Percentiles rank a stretch among this genome's conserved stretches.
Evolutionary conservation across 2,113 vertebrate genomes (phyloP).

Genomic region (Chelonoidis abingdonii): DNA sequence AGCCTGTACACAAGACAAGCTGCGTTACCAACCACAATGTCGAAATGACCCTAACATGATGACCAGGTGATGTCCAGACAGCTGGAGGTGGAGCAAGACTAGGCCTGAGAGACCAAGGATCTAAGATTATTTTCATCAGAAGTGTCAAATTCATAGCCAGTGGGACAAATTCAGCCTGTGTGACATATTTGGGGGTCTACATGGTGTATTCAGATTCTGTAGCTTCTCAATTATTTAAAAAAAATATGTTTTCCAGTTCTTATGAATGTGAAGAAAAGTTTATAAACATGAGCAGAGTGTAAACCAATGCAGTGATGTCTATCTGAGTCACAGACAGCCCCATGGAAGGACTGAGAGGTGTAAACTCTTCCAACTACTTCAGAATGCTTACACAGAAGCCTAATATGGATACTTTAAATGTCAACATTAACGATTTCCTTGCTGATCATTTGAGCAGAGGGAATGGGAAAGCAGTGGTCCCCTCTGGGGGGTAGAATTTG

Average conservation of each 20-base stretch:
- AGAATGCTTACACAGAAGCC: constrained; percentile 14
- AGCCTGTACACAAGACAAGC: background rate
- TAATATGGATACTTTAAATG: background rate
- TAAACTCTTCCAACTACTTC: constrained; percentile 15
- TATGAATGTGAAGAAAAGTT: constrained; percentile 19
- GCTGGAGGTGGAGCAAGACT: background rate
- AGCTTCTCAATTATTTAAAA: background rate
- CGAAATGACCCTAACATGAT: background rate
- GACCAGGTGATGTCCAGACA: background rate
- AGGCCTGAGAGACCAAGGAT: background rate
- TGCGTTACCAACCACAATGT: background rate
- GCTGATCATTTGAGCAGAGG: background rate
- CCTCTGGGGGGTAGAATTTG: background rate
- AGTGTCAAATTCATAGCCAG: constrained; percentile 19
- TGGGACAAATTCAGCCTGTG: background rate
- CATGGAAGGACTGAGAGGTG: constrained; percentile 23
- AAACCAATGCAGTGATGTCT: constrained; percentile 40
- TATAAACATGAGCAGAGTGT: constrained; percentile 44
- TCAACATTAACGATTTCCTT: constrained; percentile 40
- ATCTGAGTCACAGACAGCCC: constrained; percentile 19
- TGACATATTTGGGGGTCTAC: background rate
- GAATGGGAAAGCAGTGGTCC: constrained; percentile 9
- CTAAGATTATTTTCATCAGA: background rate
- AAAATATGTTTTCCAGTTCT: background rate
- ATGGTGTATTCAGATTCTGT: background rate